Evolutionary conservation across 2,113 vertebrate species (phyloP).

Genomic region (Lycocorax pyrrhopterus): DNA sequence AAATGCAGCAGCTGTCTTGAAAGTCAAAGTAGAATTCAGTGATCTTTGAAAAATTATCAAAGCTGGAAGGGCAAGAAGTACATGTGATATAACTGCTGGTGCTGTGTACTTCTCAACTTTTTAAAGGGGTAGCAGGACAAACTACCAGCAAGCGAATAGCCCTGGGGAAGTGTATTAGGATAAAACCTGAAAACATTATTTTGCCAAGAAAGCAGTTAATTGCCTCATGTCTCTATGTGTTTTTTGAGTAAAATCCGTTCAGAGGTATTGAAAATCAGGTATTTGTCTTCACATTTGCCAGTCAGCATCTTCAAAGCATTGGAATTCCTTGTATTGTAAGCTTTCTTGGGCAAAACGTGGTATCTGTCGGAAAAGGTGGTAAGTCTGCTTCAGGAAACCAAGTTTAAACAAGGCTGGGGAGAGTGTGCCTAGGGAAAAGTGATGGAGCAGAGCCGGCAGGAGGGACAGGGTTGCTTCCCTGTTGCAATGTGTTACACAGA

Average conservation of each 20-base stretch:
- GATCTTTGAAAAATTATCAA: background rate
- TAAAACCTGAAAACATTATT: background rate
- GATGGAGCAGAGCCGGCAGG: background rate
- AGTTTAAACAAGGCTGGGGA: background rate
- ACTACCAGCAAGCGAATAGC: background rate
- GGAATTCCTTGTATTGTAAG: background rate
- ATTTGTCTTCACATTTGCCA: background rate
- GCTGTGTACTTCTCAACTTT: background rate
- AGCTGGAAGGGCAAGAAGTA: background rate
- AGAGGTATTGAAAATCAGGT: background rate
- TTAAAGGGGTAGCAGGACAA: background rate
- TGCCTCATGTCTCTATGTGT: background rate
- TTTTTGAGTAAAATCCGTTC: background rate
- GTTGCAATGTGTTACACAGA: background rate
- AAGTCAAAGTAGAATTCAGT: background rate
- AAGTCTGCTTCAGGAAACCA: background rate
- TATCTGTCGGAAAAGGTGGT: background rate
- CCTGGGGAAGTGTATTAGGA: background rate
- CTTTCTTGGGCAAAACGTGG: background rate
- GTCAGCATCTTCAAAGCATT: background rate
- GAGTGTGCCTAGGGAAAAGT: background rate
- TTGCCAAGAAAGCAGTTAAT: background rate
- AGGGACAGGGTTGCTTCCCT: background rate
- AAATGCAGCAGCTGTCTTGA: background rate
- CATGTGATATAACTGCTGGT: background rate